These are phyloP conservation scores for Strix uralensis DNA, from an alignment of 2,113 vertebrate species.

Conservation along the genomic window DNA sequence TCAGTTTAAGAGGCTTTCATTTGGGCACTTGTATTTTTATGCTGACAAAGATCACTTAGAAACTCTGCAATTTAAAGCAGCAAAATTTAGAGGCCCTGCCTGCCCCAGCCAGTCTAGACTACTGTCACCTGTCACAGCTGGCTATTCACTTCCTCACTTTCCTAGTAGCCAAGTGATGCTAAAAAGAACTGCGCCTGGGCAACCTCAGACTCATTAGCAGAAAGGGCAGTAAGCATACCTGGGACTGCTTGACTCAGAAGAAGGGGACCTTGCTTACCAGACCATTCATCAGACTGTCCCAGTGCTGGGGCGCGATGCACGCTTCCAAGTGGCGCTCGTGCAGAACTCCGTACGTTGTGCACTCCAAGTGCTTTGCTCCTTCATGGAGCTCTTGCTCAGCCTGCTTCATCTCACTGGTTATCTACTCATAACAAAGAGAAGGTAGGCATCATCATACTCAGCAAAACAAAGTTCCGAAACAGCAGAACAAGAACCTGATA, in stretches of 20 bases:
- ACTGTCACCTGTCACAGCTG: background rate
- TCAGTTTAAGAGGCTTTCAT: background rate
- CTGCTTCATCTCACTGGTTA: conserved; percentile 68
- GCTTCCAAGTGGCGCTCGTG: conserved; percentile 71
- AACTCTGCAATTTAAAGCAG: background rate
- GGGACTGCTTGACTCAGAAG: background rate
- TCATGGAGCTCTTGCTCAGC: conserved; percentile 64
- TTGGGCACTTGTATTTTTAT: background rate
- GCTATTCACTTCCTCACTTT: background rate
- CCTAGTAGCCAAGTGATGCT: background rate
- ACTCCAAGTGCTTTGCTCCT: conserved; percentile 70
- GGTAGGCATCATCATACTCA: background rate
- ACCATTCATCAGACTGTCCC: conserved; percentile 71
- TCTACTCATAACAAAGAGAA: conserved; percentile 68
- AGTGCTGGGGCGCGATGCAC: conserved; percentile 76
- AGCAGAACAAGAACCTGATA: background rate
- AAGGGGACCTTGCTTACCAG: conserved; percentile 26
- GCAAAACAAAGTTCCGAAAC: background rate
- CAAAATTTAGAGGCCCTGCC: background rate
- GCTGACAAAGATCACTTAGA: background rate
- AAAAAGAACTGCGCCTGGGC: background rate
- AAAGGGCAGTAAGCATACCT: background rate
- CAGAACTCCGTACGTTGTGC: conserved; percentile 75
- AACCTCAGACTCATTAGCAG: background rate
- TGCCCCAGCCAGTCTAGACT: background rate